Conservation (phyloP, 2,113 vertebrate species). For the Osmerus eperlanus region DNA sequence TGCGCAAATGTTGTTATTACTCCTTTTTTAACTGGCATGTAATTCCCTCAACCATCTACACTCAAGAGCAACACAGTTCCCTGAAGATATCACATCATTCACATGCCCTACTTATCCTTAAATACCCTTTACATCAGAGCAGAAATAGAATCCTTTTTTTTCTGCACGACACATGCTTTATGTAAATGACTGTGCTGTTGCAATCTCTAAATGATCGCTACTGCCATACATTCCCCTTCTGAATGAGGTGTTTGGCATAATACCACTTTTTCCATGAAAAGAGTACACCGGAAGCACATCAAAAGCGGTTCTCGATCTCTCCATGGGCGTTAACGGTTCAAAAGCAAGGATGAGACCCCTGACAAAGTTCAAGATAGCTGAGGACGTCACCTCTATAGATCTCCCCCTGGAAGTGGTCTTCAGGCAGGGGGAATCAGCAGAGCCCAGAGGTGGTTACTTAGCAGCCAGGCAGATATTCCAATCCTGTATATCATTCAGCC, state of each 20-base stretch:
- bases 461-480: background rate
- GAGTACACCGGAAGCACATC: too few relatives aligned
- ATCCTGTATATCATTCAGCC: conserved; percentile 5
- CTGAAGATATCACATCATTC: conserved; percentile 20
- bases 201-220: background rate
- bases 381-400: too few relatives aligned
- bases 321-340: too few relatives aligned
- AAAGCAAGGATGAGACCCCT: too few relatives aligned
- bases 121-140: conserved; percentile 25
- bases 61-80: conserved; percentile 27
- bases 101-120: conserved; percentile 32
- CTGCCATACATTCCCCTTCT: background rate
- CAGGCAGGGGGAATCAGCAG: background rate
- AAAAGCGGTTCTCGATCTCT: too few relatives aligned
- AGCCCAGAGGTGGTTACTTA: background rate
- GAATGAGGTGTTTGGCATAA: background rate
- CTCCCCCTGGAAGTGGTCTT: too few relatives aligned
- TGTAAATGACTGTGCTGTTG: conserved; percentile 8
- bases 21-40: background rate
- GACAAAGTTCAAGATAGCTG: too few relatives aligned
- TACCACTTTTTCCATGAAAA: background rate
- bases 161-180: conserved; percentile 10
- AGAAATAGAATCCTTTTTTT: conserved; percentile 8
- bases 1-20: background rate
- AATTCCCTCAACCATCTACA: conserved; percentile 26